Evolutionary conservation across 2,797 vertebrate genomes (phyloP).

Genomic region (Scolopax rusticola): DNA sequence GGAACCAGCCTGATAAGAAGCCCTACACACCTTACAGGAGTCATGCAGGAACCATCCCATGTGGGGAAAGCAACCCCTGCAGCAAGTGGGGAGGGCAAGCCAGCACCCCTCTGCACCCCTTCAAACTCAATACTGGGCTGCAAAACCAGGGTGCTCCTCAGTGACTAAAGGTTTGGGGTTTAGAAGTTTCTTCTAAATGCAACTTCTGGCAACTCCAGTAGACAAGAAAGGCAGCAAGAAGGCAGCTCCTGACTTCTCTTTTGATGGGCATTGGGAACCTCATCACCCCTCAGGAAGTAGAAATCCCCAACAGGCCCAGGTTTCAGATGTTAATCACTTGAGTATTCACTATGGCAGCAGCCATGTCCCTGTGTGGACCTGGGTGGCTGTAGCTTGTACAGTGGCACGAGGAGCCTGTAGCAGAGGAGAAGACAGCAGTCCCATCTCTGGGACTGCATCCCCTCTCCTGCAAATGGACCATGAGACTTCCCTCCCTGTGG

Average conservation of each 20-base stretch:
- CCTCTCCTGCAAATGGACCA: fast-evolving
- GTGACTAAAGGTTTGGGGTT: background rate
- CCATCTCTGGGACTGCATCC: background rate
- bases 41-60: background rate
- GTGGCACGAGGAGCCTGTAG: background rate
- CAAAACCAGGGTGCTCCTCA: background rate
- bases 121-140: background rate
- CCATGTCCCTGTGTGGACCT: fast-evolving
- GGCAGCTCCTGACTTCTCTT: background rate
- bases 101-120: background rate
- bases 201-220: background rate
- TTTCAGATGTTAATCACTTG: background rate
- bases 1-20: background rate
- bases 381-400: background rate
- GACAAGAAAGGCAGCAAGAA: background rate
- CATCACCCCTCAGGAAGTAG: background rate
- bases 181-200: background rate
- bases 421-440: fast-evolving
- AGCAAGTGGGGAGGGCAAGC: background rate
- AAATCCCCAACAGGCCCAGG: background rate
- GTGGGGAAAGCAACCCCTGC: fast-evolving
- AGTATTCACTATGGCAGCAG: background rate
- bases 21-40: background rate
- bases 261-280: background rate
- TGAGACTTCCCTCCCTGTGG: background rate